A percentile compares a stretch with the other conserved stretches of the same genome.
Evolutionary conservation across 2,797 vertebrate species (phyloP).

Genomic region (Tadarida brasiliensis): DNA sequence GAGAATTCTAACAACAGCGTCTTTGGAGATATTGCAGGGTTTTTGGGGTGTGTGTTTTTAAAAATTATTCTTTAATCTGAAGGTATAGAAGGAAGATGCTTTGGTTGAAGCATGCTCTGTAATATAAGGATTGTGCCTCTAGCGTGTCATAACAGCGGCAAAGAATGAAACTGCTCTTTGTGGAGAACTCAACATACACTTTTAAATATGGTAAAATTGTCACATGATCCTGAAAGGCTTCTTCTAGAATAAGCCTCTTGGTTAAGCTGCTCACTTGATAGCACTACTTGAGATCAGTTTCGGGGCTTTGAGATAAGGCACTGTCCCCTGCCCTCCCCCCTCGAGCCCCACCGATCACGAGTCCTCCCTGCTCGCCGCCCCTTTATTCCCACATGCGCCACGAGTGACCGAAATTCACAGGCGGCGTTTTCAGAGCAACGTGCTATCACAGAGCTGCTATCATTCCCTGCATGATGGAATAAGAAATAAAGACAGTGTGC

Average conservation of each 20-base stretch:
- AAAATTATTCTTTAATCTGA: slow-evolving; percentile 67
- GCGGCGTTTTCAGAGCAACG: not conserved
- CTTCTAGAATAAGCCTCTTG: slow-evolving; percentile 78
- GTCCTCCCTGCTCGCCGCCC: not conserved
- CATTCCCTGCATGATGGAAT: not conserved
- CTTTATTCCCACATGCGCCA: not conserved
- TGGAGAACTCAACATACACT: slow-evolving; percentile 79
- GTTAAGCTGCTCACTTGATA: slow-evolving; percentile 80
- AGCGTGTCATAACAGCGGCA: slow-evolving; percentile 73
- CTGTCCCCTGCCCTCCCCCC: not conserved
- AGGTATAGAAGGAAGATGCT: slow-evolving; percentile 43
- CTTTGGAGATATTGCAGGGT: slow-evolving; percentile 53
- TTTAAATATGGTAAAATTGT: slow-evolving; percentile 84
- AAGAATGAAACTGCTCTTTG: slow-evolving; percentile 85
- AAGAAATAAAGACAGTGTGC: not conserved
- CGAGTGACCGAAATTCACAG: not conserved
- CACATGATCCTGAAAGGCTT: slow-evolving; percentile 75
- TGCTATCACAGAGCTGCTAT: slow-evolving; percentile 7
- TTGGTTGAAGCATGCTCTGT: slow-evolving; percentile 63
- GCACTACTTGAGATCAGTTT: slow-evolving; percentile 77
- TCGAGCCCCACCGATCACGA: not conserved
- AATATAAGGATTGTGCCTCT: slow-evolving; percentile 78
- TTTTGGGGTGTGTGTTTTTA: slow-evolving; percentile 12
- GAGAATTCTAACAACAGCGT: slow-evolving; percentile 75
- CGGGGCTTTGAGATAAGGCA: slow-evolving; percentile 21